A percentile compares a stretch with the other conserved stretches of the same genome.
Conservation (phyloP, 2,113 vertebrate genomes). For the Nyctibius bracteatus region DNA sequence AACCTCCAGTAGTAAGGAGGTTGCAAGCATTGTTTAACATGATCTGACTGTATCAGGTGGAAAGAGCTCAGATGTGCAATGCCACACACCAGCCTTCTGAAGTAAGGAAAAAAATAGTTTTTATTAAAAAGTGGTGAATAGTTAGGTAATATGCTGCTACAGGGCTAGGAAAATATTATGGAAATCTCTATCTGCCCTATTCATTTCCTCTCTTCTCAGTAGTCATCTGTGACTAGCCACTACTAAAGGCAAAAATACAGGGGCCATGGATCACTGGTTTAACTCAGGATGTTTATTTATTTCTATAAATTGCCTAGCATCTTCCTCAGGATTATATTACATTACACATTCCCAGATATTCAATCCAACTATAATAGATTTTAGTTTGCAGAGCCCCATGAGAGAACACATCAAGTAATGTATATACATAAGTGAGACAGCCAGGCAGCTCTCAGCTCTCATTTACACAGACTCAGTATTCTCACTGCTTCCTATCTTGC, state of each 20-base stretch:
- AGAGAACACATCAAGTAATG: not conserved
- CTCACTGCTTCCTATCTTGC: not conserved
- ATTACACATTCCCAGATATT: not conserved
- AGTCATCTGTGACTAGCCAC: not conserved
- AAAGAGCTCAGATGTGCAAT: not conserved
- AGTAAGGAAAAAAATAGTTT: not conserved
- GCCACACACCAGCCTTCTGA: not conserved
- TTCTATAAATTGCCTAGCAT: not conserved
- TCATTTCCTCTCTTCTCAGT: not conserved
- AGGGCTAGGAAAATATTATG: not conserved
- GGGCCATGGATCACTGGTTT: not conserved
- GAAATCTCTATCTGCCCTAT: not conserved
- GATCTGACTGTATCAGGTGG: not conserved
- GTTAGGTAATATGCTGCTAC: not conserved
- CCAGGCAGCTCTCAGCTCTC: not conserved
- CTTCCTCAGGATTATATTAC: not conserved
- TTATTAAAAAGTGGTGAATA: not conserved
- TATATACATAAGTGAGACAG: not conserved
- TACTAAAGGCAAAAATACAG: not conserved
- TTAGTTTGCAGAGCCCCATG: not conserved
- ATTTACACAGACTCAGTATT: not conserved
- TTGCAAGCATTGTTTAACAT: not conserved
- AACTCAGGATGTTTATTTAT: not conserved
- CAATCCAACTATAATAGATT: not conserved
- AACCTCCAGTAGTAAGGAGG: not conserved